A percentile compares a stretch with the other conserved stretches of the same genome.
phyloP scores from a whole-genome alignment of 2,113 vertebrate genomes.

The Nothoprocta perdicaria region DNA sequence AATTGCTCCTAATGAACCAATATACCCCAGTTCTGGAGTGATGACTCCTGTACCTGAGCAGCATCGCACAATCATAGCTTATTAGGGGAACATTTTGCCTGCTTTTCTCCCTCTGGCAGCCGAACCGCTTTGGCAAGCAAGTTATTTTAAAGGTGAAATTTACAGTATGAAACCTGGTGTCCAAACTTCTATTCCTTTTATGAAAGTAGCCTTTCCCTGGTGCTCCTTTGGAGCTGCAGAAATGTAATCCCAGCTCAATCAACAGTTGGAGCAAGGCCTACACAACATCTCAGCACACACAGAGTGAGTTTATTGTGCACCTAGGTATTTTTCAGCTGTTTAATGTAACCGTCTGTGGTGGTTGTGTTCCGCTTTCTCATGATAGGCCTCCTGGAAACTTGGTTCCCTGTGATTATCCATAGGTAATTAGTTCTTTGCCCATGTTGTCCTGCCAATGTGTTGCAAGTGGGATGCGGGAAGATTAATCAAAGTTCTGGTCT shows the following conservation, averaged over 20 bases:
- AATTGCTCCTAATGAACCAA: slow-evolving; percentile 65
- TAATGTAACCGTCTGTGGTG: neutral
- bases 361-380: neutral
- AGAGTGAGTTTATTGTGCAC: neutral
- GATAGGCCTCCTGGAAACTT: neutral
- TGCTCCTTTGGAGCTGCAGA: slow-evolving; percentile 2
- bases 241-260: neutral
- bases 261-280: neutral
- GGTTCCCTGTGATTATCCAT: slow-evolving; percentile 7
- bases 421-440: neutral
- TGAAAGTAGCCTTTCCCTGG: neutral
- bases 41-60: slow-evolving; percentile 43
- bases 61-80: slow-evolving; percentile 24
- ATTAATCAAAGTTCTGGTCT: slow-evolving; percentile 10
- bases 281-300: neutral
- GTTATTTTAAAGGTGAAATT: slow-evolving; percentile 38
- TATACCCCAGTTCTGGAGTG: neutral
- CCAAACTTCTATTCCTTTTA: slow-evolving; percentile 43
- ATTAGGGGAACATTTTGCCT: slow-evolving; percentile 47
- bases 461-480: slow-evolving; percentile 41
- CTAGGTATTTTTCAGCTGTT: neutral
- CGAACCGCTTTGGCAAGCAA: slow-evolving; percentile 38
- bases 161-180: slow-evolving; percentile 38
- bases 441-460: slow-evolving; percentile 10
- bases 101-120: slow-evolving; percentile 48